Evolutionary conservation across 2,888 invertebrate species (phyloP).

Genomic region (Drosophila nigricruria): DNA sequence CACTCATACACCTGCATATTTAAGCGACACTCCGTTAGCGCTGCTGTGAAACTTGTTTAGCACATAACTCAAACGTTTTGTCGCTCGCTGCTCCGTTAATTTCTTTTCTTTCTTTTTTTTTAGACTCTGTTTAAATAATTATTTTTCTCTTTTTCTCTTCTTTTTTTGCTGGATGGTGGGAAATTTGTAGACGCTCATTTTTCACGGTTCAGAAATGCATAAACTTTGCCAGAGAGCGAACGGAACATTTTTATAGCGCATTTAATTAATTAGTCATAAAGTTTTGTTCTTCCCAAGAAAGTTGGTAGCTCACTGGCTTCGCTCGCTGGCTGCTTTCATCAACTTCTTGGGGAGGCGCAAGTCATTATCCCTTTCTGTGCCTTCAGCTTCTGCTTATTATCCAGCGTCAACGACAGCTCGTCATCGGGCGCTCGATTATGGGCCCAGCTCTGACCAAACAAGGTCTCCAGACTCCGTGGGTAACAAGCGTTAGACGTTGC

Average conservation of each 20-base stretch:
- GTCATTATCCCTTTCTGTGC: conserved; percentile 70
- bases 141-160: conserved; percentile 35
- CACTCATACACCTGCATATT: conserved; percentile 47
- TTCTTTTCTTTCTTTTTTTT: conserved; percentile 27
- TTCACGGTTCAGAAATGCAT: conserved; percentile 60
- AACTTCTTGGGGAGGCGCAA: conserved; percentile 41
- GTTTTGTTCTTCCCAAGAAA: conserved; percentile 65
- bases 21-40: conserved; percentile 53
- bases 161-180: conserved; percentile 25
- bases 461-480: conserved; percentile 12
- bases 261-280: conserved; percentile 81
- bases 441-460: conserved; percentile 9
- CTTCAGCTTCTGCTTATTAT: conserved; percentile 63
- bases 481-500: conserved; percentile 10
- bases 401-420: conserved; percentile 64
- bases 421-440: conserved; percentile 68
- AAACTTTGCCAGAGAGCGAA: conserved; percentile 51
- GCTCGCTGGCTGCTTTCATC: conserved; percentile 47
- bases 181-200: conserved; percentile 41
- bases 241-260: conserved; percentile 75
- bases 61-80: conserved; percentile 55
- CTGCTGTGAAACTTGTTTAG: conserved; percentile 53
- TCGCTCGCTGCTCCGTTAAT: conserved; percentile 30
- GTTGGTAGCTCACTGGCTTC: conserved; percentile 45
- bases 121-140: conserved; percentile 55